Conservation (phyloP, 2,888 invertebrate species). For the Lysandra bellargus region DNA sequence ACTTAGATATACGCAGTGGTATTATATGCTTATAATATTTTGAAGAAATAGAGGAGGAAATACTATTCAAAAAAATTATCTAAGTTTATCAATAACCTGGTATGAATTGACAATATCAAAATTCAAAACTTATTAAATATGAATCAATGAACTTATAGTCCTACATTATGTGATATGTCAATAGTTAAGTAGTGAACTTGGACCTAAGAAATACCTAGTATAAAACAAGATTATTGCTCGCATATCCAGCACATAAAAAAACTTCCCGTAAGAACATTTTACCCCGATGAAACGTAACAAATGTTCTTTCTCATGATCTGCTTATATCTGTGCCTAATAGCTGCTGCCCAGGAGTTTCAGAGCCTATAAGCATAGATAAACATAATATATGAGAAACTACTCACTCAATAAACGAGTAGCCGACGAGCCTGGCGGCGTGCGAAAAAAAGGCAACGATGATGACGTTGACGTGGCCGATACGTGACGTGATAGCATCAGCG, state of each 20-base stretch:
- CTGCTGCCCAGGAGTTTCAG: too few species aligned
- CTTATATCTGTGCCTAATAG: too few species aligned
- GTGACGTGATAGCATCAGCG: constrained; percentile 90
- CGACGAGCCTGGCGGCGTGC: constrained; percentile 89
- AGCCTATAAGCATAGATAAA: too few species aligned
- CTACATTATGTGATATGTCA: constrained; percentile 13
- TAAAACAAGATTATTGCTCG: too few species aligned
- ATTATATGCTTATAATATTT: background rate
- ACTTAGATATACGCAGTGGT: background rate
- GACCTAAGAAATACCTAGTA: too few species aligned
- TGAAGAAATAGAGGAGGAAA: background rate
- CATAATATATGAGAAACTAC: constrained; percentile 49
- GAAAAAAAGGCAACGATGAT: constrained; percentile 92
- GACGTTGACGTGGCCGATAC: constrained; percentile 90
- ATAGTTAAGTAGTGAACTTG: constrained; percentile 27
- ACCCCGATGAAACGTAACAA: too few species aligned
- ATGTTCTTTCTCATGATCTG: too few species aligned
- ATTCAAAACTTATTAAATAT: background rate
- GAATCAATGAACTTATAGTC: background rate
- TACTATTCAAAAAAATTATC: background rate
- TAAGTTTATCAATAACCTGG: too few species aligned
- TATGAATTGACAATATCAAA: too few species aligned
- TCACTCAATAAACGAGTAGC: constrained; percentile 93
- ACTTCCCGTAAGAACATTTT: too few species aligned
- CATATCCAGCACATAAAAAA: too few species aligned